Percentiles rank a stretch among this genome's conserved stretches.
Evolutionary conservation across 2,113 vertebrate species (phyloP).

Genomic region (Empidonax traillii): DNA sequence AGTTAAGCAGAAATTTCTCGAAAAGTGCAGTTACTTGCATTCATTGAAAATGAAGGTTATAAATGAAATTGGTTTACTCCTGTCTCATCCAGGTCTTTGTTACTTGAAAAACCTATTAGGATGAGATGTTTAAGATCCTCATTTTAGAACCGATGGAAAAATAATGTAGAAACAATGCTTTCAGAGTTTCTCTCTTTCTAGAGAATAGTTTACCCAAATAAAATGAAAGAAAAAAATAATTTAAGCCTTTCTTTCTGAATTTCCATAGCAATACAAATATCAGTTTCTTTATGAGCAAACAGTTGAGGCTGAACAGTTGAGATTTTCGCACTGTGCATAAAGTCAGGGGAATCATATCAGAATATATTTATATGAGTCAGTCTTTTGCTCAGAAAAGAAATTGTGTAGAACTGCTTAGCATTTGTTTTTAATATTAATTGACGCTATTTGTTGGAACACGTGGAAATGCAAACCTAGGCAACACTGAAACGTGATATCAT

Average conservation of each 20-base stretch:
- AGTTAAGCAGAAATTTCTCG: not conserved
- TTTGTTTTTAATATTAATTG: not conserved
- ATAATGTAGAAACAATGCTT: not conserved
- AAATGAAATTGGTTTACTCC: not conserved
- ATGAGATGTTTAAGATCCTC: not conserved
- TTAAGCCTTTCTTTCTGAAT: not conserved
- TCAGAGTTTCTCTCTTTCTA: not conserved
- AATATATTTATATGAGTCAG: not conserved
- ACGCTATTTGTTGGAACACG: not conserved
- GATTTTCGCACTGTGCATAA: not conserved
- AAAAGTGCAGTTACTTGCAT: not conserved
- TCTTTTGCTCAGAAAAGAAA: not conserved
- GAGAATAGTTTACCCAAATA: not conserved
- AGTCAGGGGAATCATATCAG: not conserved
- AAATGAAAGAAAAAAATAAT: not conserved
- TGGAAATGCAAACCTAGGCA: not conserved
- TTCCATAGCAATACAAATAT: not conserved
- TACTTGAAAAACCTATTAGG: not conserved
- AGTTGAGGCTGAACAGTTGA: not conserved
- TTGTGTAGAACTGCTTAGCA: rapidly evolving
- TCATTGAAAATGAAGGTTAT: not conserved
- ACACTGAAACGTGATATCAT: not conserved
- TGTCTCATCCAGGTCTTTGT: not conserved
- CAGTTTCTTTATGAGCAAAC: not conserved
- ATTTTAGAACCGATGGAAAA: not conserved